Evolutionary conservation across 2,888 invertebrate genomes (phyloP).

Genomic region (Phortica okadai): DNA sequence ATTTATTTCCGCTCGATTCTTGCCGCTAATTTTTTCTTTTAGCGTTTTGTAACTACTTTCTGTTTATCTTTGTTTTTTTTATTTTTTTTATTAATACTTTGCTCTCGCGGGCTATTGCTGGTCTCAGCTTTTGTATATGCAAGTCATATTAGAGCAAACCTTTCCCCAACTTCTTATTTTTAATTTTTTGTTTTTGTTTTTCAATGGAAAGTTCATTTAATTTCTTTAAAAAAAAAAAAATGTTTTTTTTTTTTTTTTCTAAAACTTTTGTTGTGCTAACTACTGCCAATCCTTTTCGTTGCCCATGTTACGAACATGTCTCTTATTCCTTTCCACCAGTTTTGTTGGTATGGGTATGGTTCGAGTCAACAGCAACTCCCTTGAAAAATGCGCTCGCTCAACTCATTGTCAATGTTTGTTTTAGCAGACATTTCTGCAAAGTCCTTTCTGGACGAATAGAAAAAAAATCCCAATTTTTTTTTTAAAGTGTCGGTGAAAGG

Average conservation of each 20-base stretch:
- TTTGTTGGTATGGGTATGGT: no score
- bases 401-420: slow-evolving; percentile 66
- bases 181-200: slow-evolving; percentile 33
- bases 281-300: slow-evolving; percentile 20
- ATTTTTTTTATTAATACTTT: neutral
- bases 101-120: no score
- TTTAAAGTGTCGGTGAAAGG: neutral
- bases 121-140: slow-evolving; percentile 15
- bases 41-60: neutral
- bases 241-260: slow-evolving; percentile 26
- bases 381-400: slow-evolving; percentile 38
- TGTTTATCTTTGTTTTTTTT: neutral
- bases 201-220: neutral
- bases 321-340: no score
- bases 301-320: neutral
- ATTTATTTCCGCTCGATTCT: slow-evolving; percentile 63
- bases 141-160: neutral
- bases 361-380: slow-evolving; percentile 13
- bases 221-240: neutral
- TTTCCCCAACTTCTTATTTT: slow-evolving; percentile 7
- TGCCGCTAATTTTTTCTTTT: neutral
- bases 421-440: slow-evolving; percentile 59
- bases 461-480: neutral
- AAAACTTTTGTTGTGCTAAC: slow-evolving; percentile 31
- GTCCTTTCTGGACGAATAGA: neutral